A percentile compares a stretch with the other conserved stretches of the same genome.
Conservation (phyloP, 2,113 vertebrate species). For the Pantherophis guttatus region DNA sequence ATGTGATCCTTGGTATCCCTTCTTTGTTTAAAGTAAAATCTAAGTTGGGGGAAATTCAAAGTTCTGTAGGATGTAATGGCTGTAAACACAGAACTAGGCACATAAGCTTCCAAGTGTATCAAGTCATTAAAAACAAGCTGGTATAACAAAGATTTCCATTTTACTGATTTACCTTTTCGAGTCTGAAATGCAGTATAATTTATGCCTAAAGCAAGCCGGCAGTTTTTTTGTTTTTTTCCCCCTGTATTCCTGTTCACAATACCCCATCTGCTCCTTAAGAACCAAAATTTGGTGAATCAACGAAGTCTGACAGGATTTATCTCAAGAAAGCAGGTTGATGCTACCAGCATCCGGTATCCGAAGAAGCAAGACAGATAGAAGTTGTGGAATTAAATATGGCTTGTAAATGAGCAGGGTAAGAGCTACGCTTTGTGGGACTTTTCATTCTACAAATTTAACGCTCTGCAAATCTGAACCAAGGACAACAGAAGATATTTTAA, state of each 20-base stretch:
- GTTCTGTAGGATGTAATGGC: not conserved
- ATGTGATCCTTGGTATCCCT: not conserved
- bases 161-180: constrained; percentile 52
- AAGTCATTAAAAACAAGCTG: constrained; percentile 5
- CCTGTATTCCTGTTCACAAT: constrained; percentile 71
- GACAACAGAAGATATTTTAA: constrained; percentile 13
- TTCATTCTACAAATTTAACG: constrained; percentile 54
- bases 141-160: constrained; percentile 26
- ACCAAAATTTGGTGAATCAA: constrained; percentile 86
- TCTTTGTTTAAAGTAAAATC: not conserved
- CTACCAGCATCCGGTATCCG: constrained; percentile 73
- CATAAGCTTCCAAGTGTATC: not conserved
- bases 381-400: constrained; percentile 79
- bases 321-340: constrained; percentile 78
- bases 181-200: constrained; percentile 73
- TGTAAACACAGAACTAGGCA: not conserved
- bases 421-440: constrained; percentile 71
- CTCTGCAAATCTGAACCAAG: constrained; percentile 48
- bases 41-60: not conserved
- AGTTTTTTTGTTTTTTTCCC: constrained; percentile 65
- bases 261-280: constrained; percentile 83
- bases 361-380: constrained; percentile 78
- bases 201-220: constrained; percentile 72
- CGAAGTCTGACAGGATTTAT: constrained; percentile 84
- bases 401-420: constrained; percentile 75